phyloP scores from a whole-genome alignment of 2,797 vertebrate species.

The Diplodus puntazzo region DNA sequence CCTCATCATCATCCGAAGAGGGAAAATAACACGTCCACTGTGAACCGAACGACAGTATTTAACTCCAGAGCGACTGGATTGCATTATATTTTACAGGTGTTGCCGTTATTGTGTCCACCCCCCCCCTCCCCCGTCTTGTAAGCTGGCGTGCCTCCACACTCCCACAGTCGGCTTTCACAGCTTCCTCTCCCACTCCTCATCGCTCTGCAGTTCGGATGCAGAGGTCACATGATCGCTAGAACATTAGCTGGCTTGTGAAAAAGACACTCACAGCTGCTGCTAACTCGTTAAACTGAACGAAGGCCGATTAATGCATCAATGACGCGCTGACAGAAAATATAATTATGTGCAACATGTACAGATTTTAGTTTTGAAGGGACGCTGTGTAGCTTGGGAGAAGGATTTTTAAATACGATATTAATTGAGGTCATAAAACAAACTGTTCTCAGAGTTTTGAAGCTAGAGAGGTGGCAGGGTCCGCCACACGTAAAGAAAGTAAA shows the following conservation, averaged over 20 bases:
- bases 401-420: too few relatives aligned
- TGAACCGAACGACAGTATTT: not conserved
- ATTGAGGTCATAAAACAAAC: too few relatives aligned
- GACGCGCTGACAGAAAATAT: slow-evolving; percentile 33
- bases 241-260: slow-evolving; percentile 71
- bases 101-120: slow-evolving; percentile 61
- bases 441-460: too few relatives aligned
- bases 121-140: slow-evolving; percentile 1
- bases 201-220: slow-evolving; percentile 68
- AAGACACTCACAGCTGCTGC: slow-evolving; percentile 61
- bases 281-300: slow-evolving; percentile 47
- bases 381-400: too few relatives aligned
- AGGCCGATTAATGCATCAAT: slow-evolving; percentile 9
- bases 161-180: slow-evolving; percentile 74
- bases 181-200: slow-evolving; percentile 79
- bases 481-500: too few relatives aligned
- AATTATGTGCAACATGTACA: not conserved
- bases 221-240: slow-evolving; percentile 62
- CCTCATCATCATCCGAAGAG: not conserved
- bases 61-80: slow-evolving; percentile 1
- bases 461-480: too few relatives aligned
- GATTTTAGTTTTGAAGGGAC: too few relatives aligned
- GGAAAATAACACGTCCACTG: not conserved
- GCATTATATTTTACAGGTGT: slow-evolving; percentile 62
- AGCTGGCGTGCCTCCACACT: slow-evolving; percentile 71